Evolutionary conservation across 2,113 vertebrate genomes (phyloP).

Genomic region (Ellobius talpinus): DNA sequence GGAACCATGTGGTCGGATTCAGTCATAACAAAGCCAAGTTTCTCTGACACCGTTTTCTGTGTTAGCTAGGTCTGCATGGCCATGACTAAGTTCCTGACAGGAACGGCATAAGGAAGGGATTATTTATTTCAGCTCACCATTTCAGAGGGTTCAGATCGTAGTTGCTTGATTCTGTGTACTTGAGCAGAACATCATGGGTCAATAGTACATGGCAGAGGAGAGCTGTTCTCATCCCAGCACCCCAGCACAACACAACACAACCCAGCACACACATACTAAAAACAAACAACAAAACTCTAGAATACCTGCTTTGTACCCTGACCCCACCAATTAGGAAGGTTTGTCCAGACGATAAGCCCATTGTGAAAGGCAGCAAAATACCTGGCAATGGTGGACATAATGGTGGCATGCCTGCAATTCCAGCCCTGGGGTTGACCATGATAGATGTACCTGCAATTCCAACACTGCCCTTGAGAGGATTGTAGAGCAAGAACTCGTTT

Average conservation of each 20-base stretch:
- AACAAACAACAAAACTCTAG: not conserved
- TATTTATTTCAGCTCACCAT: not conserved
- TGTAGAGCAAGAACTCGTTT: not conserved
- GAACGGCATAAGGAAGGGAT: not conserved
- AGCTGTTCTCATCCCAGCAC: not conserved
- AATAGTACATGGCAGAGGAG: not conserved
- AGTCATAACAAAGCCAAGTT: not conserved
- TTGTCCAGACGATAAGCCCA: not conserved
- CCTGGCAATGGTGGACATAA: not conserved
- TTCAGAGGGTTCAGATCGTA: not conserved
- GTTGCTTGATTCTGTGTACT: not conserved
- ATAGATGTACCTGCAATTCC: not conserved
- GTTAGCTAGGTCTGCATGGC: not conserved
- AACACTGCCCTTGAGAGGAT: not conserved
- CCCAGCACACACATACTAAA: not conserved
- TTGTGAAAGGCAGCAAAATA: not conserved
- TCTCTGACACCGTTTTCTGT: not conserved
- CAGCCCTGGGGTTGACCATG: not conserved
- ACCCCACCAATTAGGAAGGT: not conserved
- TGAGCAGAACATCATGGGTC: not conserved
- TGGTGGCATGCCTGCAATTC: not conserved
- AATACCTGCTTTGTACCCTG: not conserved
- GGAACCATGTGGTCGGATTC: not conserved
- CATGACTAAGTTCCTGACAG: not conserved
- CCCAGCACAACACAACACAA: not conserved